A percentile compares a stretch with the other conserved stretches of the same genome.
Conservation (phyloP, 2,113 vertebrate species). For the Ivindomyrus marchei region DNA sequence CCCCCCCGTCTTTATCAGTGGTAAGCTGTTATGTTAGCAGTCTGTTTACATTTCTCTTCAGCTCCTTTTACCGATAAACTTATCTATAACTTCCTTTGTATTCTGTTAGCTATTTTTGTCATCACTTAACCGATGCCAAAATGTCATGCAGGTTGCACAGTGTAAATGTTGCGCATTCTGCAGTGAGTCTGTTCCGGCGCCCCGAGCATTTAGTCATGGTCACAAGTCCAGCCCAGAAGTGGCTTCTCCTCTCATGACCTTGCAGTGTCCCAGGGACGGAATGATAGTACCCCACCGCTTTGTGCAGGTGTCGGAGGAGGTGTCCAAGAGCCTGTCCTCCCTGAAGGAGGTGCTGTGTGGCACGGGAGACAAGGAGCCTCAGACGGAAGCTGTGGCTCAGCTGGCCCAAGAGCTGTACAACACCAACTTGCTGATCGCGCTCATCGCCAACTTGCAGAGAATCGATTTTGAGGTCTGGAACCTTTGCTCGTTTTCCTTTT, state of each 20-base stretch:
- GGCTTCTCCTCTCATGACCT: neutral
- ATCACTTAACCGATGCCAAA: neutral
- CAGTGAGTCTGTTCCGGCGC: too few species aligned
- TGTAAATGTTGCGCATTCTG: neutral
- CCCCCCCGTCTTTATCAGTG: neutral
- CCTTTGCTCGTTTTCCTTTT: neutral
- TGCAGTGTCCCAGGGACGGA: neutral
- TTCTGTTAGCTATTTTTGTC: neutral
- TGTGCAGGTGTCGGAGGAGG: slow-evolving; percentile 62
- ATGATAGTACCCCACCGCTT: neutral
- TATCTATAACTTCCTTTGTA: neutral
- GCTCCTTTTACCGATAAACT: neutral
- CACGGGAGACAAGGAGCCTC: slow-evolving; percentile 69
- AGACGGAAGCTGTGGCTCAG: slow-evolving; percentile 69
- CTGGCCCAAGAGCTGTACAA: slow-evolving; percentile 72
- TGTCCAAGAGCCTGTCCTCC: slow-evolving; percentile 61
- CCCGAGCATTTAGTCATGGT: neutral
- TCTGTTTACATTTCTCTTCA: neutral
- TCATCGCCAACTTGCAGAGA: slow-evolving; percentile 66
- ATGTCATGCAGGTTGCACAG: neutral
- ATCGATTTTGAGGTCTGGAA: slow-evolving; percentile 67
- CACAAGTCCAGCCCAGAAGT: neutral
- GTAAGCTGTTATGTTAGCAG: neutral
- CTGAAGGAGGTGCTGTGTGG: slow-evolving; percentile 67
- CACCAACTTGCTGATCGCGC: slow-evolving; percentile 65